A percentile compares a stretch with the other conserved stretches of the same genome.
Evolutionary conservation across 2,113 vertebrate genomes (phyloP).

Genomic region (Macquaria ambigua): DNA sequence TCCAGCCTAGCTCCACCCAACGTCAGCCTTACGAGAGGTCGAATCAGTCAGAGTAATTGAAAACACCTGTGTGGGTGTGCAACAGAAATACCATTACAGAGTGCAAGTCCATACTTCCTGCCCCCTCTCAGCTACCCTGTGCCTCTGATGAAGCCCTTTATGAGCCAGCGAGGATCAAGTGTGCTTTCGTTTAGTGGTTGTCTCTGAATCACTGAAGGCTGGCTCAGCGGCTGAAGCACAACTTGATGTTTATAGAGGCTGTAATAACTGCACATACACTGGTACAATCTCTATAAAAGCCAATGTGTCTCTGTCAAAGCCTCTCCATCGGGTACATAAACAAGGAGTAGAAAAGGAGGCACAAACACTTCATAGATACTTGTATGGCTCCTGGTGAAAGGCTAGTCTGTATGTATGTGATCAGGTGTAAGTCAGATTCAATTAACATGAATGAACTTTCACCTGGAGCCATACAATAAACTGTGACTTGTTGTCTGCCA

Average conservation of each 20-base stretch:
- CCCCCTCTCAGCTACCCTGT: background rate
- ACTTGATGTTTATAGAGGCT: conserved; percentile 19
- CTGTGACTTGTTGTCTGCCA: background rate
- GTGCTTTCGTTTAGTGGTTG: conserved; percentile 6
- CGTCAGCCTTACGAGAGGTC: background rate
- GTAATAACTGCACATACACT: conserved; percentile 13
- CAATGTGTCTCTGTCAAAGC: conserved; percentile 3
- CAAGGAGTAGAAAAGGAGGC: background rate
- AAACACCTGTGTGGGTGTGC: conserved; percentile 3
- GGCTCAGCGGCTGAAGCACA: conserved; percentile 3
- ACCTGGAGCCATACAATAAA: conserved; percentile 9
- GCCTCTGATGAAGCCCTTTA: conserved; percentile 1
- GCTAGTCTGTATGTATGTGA: background rate
- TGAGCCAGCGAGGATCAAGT: conserved; percentile 1
- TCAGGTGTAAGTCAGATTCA: conserved; percentile 10
- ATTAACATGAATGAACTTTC: background rate
- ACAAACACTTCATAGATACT: background rate
- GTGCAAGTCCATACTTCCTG: background rate
- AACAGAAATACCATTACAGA: background rate
- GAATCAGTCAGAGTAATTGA: background rate
- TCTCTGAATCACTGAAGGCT: conserved; percentile 13
- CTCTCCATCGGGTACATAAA: background rate
- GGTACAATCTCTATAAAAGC: background rate
- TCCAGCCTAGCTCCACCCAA: background rate
- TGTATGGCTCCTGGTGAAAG: background rate